Conservation (phyloP, 2,888 invertebrate genomes). For the Trachelus troglodyta region DNA sequence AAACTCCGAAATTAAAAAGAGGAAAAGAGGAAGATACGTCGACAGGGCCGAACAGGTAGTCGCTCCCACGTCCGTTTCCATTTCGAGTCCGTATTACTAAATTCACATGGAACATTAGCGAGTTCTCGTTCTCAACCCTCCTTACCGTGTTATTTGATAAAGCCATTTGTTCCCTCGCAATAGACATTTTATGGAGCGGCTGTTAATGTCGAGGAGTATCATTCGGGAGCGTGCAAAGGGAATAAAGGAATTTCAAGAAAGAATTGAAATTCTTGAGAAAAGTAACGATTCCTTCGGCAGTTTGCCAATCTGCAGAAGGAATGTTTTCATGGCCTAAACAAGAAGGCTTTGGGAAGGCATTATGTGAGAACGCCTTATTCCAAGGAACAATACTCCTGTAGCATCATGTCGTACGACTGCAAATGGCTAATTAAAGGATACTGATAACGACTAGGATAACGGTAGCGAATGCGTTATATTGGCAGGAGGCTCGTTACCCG, state of each 20-base stretch:
- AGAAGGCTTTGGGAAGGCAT: neutral
- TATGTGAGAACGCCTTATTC: neutral
- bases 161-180: neutral
- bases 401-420: neutral
- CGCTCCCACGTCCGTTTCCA: constrained; percentile 8
- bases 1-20: constrained; percentile 8
- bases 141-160: neutral
- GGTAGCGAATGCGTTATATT: neutral
- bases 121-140: neutral
- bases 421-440: constrained; percentile 4
- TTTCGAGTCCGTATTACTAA: neutral
- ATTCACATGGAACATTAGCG: constrained; percentile 5
- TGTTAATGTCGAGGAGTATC: neutral
- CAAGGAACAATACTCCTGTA: neutral
- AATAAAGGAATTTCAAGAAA: neutral
- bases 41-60: constrained; percentile 2
- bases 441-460: neutral
- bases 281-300: neutral
- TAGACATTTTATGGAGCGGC: neutral
- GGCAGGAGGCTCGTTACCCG: neutral
- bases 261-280: neutral
- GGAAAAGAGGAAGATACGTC: neutral
- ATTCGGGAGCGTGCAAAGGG: neutral
- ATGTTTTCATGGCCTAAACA: neutral
- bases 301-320: neutral